Base-by-base conservation (phyloP, 2,113 vertebrate species). In the Paratilapia polleni region DNA sequence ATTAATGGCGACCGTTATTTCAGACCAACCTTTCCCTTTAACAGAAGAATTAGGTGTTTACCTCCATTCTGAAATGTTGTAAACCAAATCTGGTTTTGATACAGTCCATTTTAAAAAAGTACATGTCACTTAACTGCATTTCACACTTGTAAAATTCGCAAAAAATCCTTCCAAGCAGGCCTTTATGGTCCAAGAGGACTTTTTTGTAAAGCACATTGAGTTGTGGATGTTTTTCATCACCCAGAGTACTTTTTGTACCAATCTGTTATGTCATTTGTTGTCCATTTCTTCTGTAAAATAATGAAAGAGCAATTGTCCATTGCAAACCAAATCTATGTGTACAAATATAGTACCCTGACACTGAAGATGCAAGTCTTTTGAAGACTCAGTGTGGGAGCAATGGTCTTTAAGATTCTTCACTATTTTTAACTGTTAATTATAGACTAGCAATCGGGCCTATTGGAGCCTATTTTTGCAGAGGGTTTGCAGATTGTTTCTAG, bases 81-180 rank as follows among this genome's bases (percentile, higher is more conserved):
- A 49, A 49, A 49, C 15, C 15, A 70, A 28, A 20, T 49, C 0
- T 0, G 24, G 49, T 49, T 70, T 49, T 70, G 47, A 70, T 47
- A 31, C 28, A 19, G 2, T 68, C 9, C 19, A 68, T 8, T 70
- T 0, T 1, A 8, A 49, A 68, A 68, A 49, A 19, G 64, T 28
- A 68, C 24, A 49, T 70, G 41, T 20, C 41, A 68, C 64, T 19
- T 68, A 8, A 1, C 47, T 47, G 36, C 24, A 49, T 70, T 70
- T 49, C 41, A 70, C 41, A 20, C 8, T 70, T 43, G 41, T 70
- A 1, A 70, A 70, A 28, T 49, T 47, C 49, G 14, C 22, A 14
- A 41, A 43, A 68, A 26, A 68, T 68, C 22, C 38, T 66, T 36
- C n/a, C 38, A 43, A 47, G 7, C 38, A 26, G 22, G 22, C 22